These are phyloP conservation scores for Pogonomyrmex californicus DNA, from an alignment of 1,140 invertebrate genomes.

Conservation along the genomic window DNA sequence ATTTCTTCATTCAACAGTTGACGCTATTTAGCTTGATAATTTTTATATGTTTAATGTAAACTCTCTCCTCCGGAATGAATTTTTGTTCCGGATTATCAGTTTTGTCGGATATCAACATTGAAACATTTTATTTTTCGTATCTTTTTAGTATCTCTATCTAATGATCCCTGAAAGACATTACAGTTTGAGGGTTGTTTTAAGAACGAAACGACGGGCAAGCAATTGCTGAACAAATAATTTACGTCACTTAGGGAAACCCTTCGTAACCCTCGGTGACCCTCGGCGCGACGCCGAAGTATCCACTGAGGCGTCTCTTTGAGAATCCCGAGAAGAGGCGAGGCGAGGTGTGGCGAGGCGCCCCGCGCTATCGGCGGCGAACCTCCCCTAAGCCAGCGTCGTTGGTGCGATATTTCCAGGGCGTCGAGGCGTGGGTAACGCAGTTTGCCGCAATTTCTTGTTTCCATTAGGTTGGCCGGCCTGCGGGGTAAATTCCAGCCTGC, in stretches of 20 bases:
- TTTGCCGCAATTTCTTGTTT: slow-evolving; percentile 88
- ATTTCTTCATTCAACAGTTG: neutral
- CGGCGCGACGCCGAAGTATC: slow-evolving; percentile 38
- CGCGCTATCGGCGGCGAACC: slow-evolving; percentile 39
- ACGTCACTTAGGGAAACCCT: slow-evolving; percentile 49
- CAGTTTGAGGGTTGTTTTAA: neutral
- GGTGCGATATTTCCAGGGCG: slow-evolving; percentile 84
- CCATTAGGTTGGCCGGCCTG: slow-evolving; percentile 86
- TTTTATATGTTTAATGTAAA: neutral
- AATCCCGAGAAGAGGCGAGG: slow-evolving; percentile 52
- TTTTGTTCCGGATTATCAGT: neutral
- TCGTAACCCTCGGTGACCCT: slow-evolving; percentile 35
- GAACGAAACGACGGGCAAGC: slow-evolving; percentile 27
- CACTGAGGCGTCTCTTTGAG: slow-evolving; percentile 66
- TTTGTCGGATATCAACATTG: neutral
- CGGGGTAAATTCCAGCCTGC: slow-evolving; percentile 84
- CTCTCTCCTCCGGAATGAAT: neutral
- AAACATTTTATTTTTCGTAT: neutral
- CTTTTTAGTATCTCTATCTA: neutral
- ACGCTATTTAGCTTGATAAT: neutral
- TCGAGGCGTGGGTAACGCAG: slow-evolving; percentile 85
- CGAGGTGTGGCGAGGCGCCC: neutral
- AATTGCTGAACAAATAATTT: slow-evolving; percentile 60
- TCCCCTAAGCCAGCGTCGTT: slow-evolving; percentile 32
- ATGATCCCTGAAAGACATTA: neutral